phyloP scores from a whole-genome alignment of 2,888 invertebrate genomes.

The Meandrusa payeni region DNA sequence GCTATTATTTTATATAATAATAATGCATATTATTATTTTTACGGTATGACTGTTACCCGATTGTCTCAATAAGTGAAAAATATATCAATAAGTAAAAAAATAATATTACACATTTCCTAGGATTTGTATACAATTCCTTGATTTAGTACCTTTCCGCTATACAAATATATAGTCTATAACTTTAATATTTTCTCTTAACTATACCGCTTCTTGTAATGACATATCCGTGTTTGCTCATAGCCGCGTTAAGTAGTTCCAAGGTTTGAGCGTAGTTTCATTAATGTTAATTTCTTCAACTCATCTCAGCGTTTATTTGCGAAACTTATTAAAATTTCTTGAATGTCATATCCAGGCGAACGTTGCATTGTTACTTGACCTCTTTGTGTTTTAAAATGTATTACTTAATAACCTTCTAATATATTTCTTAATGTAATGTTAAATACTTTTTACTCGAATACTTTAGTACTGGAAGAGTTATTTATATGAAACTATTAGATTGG shows the following conservation, averaged over 20 bases:
- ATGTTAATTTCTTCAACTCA: slow-evolving; percentile 30
- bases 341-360: slow-evolving; percentile 31
- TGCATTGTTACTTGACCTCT: slow-evolving; percentile 25
- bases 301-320: slow-evolving; percentile 34
- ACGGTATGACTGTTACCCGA: too few relatives aligned
- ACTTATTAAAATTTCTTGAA: slow-evolving; percentile 38
- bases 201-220: slow-evolving; percentile 33
- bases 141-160: too few relatives aligned
- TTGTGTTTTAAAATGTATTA: slow-evolving; percentile 21
- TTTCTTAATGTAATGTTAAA: slow-evolving; percentile 9
- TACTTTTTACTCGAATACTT: not conserved
- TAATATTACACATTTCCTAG: too few relatives aligned
- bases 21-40: too few relatives aligned
- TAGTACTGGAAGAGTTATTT: too few relatives aligned
- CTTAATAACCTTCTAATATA: slow-evolving; percentile 13
- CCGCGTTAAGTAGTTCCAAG: slow-evolving; percentile 32
- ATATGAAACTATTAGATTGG: too few relatives aligned
- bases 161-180: too few relatives aligned
- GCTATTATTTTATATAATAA: too few relatives aligned
- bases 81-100: too few relatives aligned
- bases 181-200: too few relatives aligned
- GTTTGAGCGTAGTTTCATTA: slow-evolving; percentile 27
- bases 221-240: slow-evolving; percentile 30
- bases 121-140: too few relatives aligned
- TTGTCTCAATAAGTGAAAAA: too few relatives aligned